A percentile compares a stretch with the other conserved stretches of the same genome.
phyloP scores from a whole-genome alignment of 2,888 invertebrate genomes.

The Azorinus chamasolen region DNA sequence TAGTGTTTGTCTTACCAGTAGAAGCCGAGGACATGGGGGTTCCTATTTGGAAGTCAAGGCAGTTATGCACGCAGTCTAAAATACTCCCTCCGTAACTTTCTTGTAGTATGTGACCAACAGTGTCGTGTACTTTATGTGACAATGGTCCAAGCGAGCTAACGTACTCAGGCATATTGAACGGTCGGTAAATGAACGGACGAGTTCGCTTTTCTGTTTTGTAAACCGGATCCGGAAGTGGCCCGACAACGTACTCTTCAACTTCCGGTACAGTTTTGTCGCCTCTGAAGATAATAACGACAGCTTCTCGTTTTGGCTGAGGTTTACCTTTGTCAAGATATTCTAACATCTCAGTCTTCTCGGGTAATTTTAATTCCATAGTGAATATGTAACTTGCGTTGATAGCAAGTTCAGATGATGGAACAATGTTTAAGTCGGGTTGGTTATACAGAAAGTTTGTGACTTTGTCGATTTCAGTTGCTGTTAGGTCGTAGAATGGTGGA shows the following conservation, averaged over 20 bases:
- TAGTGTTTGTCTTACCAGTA: constrained; percentile 52
- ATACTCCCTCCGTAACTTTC: constrained; percentile 76
- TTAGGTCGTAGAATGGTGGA: constrained; percentile 61
- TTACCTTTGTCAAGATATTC: constrained; percentile 43
- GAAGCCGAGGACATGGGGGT: constrained; percentile 68
- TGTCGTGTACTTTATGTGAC: constrained; percentile 36
- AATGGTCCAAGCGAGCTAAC: constrained; percentile 32
- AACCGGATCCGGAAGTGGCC: constrained; percentile 71
- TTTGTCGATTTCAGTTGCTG: constrained; percentile 42
- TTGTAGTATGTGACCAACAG: constrained; percentile 65
- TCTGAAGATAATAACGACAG: constrained; percentile 74
- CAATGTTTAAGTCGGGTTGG: constrained; percentile 47
- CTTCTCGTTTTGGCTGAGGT: constrained; percentile 69
- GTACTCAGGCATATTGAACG: constrained; percentile 67
- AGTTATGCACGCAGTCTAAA: constrained; percentile 56
- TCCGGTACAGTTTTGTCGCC: constrained; percentile 70
- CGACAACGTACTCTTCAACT: constrained; percentile 75
- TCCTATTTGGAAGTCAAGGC: constrained; percentile 67
- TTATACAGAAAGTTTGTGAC: constrained; percentile 48
- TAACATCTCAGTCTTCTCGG: constrained; percentile 48
- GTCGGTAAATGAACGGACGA: constrained; percentile 70
- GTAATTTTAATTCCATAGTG: constrained; percentile 53
- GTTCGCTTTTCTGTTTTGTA: constrained; percentile 48
- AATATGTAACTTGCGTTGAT: constrained; percentile 51
- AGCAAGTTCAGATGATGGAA: constrained; percentile 24